phyloP scores from a whole-genome alignment of 2,888 invertebrate species.

The Tipula vernalis region DNA sequence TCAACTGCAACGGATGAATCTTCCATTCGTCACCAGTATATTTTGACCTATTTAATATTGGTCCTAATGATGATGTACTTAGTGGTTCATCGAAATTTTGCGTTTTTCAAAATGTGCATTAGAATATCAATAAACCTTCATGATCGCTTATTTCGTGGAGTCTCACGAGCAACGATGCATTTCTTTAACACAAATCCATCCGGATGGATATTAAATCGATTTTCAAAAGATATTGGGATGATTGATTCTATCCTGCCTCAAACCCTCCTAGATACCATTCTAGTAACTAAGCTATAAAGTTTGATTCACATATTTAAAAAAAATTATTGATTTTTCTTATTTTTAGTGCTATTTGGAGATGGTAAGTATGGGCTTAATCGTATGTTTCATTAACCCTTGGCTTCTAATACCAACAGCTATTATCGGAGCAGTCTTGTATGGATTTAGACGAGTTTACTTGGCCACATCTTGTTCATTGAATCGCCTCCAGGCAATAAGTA shows the following conservation, averaged over 20 bases:
- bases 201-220: conserved; percentile 58
- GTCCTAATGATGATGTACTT: conserved; percentile 31
- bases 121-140: conserved; percentile 62
- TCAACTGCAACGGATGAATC: background rate
- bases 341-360: conserved; percentile 31
- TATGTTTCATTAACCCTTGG: conserved; percentile 49
- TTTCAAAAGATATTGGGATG: conserved; percentile 61
- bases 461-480: conserved; percentile 42
- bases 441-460: conserved; percentile 43
- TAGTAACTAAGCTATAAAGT: conserved; percentile 31
- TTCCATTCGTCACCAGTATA: conserved; percentile 22
- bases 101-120: conserved; percentile 63
- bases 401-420: conserved; percentile 46
- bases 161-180: conserved; percentile 56
- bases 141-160: conserved; percentile 62
- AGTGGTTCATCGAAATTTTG: conserved; percentile 43
- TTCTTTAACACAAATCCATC: conserved; percentile 68
- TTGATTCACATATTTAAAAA: background rate
- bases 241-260: conserved; percentile 47
- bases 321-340: background rate
- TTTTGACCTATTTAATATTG: conserved; percentile 28
- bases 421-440: conserved; percentile 44
- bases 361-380: conserved; percentile 45
- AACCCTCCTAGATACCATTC: conserved; percentile 47
- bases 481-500: conserved; percentile 35